phyloP scores from a whole-genome alignment of 2,113 vertebrate species.

The Excalfactoria chinensis region DNA sequence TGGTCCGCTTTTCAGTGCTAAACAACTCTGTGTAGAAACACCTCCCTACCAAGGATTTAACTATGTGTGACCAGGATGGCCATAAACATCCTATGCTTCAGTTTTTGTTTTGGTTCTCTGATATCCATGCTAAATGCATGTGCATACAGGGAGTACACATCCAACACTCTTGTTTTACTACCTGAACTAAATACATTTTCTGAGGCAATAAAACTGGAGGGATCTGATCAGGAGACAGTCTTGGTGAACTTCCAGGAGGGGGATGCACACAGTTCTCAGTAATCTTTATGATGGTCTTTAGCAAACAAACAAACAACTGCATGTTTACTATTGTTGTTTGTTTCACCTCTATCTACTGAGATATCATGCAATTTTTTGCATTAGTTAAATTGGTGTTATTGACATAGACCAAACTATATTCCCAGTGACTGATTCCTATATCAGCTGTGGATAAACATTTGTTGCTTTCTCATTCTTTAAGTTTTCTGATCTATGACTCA shows the following conservation, averaged over 20 bases:
- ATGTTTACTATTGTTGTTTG: background rate
- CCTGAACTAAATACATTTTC: background rate
- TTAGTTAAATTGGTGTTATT: background rate
- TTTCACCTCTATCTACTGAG: background rate
- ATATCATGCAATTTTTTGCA: background rate
- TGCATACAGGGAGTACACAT: background rate
- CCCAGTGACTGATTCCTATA: background rate
- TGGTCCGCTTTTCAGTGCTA: background rate
- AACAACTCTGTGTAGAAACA: background rate
- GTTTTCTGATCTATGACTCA: conserved; percentile 5
- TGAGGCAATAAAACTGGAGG: background rate
- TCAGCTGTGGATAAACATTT: background rate
- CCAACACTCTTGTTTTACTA: background rate
- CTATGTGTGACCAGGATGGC: background rate
- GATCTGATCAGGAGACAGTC: background rate
- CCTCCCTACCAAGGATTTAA: too few species aligned
- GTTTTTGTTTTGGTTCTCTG: background rate
- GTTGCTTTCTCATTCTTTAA: background rate
- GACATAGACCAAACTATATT: background rate
- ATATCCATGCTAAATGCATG: background rate
- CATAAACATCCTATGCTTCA: background rate
- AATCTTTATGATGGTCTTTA: background rate
- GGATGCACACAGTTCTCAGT: background rate
- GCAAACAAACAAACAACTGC: background rate
- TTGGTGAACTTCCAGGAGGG: background rate